Evolutionary conservation across 2,113 vertebrate species (phyloP), one percentile per base, ranked within the genome.

Genomic region (Oostethus manadensis): DNA sequence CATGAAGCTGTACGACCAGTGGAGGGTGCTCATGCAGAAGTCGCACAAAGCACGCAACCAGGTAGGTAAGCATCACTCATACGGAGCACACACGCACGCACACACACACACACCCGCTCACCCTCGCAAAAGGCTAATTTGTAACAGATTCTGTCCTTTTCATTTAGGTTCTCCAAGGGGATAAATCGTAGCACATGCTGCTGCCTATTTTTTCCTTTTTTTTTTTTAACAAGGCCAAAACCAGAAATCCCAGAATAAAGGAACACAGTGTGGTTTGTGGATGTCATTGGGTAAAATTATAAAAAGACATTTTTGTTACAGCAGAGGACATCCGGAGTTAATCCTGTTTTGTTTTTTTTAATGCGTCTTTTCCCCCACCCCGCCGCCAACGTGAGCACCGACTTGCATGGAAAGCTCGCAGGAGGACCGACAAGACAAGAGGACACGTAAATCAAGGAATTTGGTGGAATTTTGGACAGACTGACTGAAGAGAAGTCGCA

Each of bases 1-100:
- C 87, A 97, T 99, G 92, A 98, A 98, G 71, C 86, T 97, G 56
- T 99, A 99, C 38, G 96, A 99, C 90, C 96, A 99, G 89, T 99
- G 96, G 96, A 87, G 96, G 38, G 95, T 95, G 74, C 93, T 94
- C 90, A 92, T 98, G 91, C 96, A 99, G 90, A 98, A 99, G 84
- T 96, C 95, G 16, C 95, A 97, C 88, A 98, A 98, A 92, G 86
- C 92, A 64, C 94, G 95, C 88, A 95, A 99, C 93, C 96, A 98
- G 96, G 96, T 98, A 93, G 91, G 91, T 92, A 92, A 92, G 92
- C 87, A 91, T 86, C 88, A 73, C 68, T 40, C 55, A 44, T 10
- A 66, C 70, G 58, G 56, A 47, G 40, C 43, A 20, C 53, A 45
- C 10, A 29, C 58, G 38, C 16, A 20, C 64, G 51, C 3, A 20